These are phyloP conservation scores for Rostratula benghalensis DNA, from an alignment of 2,113 vertebrate species.

Conservation along the genomic window DNA sequence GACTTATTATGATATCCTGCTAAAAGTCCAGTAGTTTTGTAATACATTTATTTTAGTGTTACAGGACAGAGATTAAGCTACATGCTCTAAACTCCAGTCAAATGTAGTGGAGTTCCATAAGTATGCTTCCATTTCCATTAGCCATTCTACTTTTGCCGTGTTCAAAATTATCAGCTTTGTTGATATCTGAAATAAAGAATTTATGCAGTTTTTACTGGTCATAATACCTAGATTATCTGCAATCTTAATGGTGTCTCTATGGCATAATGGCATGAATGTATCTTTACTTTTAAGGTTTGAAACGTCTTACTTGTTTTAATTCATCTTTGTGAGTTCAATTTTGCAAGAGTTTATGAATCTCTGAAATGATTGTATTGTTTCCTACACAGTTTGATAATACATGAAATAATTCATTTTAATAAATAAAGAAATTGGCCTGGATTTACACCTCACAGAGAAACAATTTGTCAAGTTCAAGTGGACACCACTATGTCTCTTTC, in stretches of 20 bases:
- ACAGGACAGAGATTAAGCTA: not conserved
- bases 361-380: not conserved
- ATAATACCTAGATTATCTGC: not conserved
- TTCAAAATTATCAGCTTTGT: not conserved
- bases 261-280: not conserved
- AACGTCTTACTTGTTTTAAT: not conserved
- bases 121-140: not conserved
- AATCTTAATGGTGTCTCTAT: not conserved
- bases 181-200: not conserved
- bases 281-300: not conserved
- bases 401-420: not conserved
- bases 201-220: not conserved
- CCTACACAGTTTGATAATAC: not conserved
- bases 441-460: not conserved
- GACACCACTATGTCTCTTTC: not conserved
- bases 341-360: not conserved
- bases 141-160: not conserved
- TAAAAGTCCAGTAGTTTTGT: not conserved
- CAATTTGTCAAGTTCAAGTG: not conserved
- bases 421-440: not conserved
- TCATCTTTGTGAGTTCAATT: not conserved
- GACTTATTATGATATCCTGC: not conserved
- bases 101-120: not conserved
- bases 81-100: not conserved
- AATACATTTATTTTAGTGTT: not conserved